phyloP scores from a whole-genome alignment of 2,888 invertebrate genomes.

The Microctonus aethiopoides region DNA sequence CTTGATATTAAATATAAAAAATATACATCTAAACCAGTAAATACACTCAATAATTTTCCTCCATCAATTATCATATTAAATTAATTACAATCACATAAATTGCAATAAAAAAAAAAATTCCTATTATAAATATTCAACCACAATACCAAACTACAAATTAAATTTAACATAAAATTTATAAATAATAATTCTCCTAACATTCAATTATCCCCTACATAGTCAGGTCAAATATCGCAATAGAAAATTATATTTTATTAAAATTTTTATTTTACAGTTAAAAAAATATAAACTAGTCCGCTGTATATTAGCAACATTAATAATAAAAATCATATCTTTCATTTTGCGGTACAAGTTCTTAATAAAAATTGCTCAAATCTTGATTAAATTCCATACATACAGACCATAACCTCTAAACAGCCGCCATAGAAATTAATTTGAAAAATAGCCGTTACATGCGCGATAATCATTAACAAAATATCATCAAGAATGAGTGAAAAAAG shows the following conservation, averaged over 20 bases:
- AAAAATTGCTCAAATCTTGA: not conserved
- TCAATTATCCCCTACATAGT: conserved; percentile 17
- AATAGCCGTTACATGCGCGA: too few species aligned
- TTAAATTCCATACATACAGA: not conserved
- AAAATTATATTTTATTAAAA: conserved; percentile 21
- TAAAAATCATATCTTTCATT: not conserved
- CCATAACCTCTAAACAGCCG: too few species aligned
- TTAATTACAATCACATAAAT: not conserved
- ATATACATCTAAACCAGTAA: not conserved
- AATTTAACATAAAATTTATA: conserved; percentile 16
- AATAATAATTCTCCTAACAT: conserved; percentile 9
- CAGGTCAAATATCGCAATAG: conserved; percentile 16
- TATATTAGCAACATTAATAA: not conserved
- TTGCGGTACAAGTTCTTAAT: not conserved
- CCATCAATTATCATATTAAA: not conserved
- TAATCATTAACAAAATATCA: too few species aligned
- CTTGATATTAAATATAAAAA: too few species aligned
- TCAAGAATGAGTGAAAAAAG: too few species aligned
- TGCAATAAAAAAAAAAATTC: too few species aligned
- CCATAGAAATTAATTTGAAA: too few species aligned
- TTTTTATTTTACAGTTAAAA: conserved; percentile 10
- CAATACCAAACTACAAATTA: conserved; percentile 7
- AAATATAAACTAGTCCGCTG: too few species aligned
- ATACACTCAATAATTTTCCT: not conserved
- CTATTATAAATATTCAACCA: not conserved